Base-by-base conservation (phyloP, 2,113 vertebrate species). In the Lepus timidus region DNA sequence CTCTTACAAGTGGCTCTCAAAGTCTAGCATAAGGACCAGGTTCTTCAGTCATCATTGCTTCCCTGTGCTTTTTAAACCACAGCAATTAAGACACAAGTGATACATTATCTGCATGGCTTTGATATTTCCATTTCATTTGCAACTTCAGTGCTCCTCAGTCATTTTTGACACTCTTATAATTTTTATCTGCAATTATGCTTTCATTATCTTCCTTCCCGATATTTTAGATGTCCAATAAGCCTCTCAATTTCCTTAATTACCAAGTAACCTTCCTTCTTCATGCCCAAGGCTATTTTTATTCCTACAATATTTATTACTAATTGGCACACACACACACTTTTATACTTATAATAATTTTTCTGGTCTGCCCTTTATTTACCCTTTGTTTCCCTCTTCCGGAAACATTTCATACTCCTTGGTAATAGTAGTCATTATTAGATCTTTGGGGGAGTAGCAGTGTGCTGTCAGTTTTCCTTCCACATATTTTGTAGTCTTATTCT, bases 231-330 rank as follows among this genome's bases (percentile, higher is more conserved):
- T 96, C 92, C 91, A 96, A 93, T 91, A 96, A 96, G 90, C 93
- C 85, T 91, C 94, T 98, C 64, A 73, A 89, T 96, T 97, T 97
- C 95, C 97, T 95, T 98, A 98, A 97, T 98, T 96, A 96, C 80
- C 91, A 88, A 62, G 88, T 97, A 96, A 95, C 96, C 96, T 97
- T 94, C 95, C 67, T 94, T 96, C 88, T 93, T 95, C 90, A 75
- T 31, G 80, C 85, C 2, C 11, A 95, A 58, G 85, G 65, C 95
- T 96, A 95, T 97, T 97, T 97, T 97, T 96, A 98, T 96, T 96
- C 85, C 95, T 91, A 96, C 75, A 96, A 91, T 97, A 93, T 95
- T 97, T 96, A 97, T 97, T 95, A 84, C 93, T 97, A 96, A 97
- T 96, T 97, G 88, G 95, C 90, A 93, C 84, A 78, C 67, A 78